Base-by-base conservation (phyloP, 2,888 invertebrate species). In the Macaria liturata region DNA sequence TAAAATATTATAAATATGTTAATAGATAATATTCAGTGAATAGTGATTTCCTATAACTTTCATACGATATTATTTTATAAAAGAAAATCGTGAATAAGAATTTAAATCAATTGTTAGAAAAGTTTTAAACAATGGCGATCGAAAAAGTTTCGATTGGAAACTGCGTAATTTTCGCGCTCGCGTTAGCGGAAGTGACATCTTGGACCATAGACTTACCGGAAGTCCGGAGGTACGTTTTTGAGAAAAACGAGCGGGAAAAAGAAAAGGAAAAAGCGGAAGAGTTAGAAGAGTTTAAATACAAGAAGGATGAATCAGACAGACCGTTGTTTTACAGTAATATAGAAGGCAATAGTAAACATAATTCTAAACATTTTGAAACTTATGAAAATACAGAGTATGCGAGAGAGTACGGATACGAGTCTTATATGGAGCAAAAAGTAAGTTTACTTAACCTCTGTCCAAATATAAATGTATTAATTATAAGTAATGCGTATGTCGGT, bases 201-300 rank as follows among this genome's bases (percentile, higher is more conserved):
- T 90, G 89, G 89, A 88, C 88, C 0, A 77, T 88, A 31, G 87
- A 90, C 67, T 68, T 88, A 58, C 80, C 81, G 44, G 84, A 84
- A 73, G 81, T 83, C 49, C 72, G 86, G 39, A 81, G 77, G 51
- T 78, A 74, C 61, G 74, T 78, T 55, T 82, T 84, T 20, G 76
- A 81, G 46, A 80, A 76, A 62, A 70, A 76, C 49, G 73, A 74
- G 59, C 1, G 59, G 64, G 34, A 69, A 67, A 9, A 54, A 64
- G 54, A 32, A 67, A 9, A 54, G 64, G 54, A 32, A 49, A 9
- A 48, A 9, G 42, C 8, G 34, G 46, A 68, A 50, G 52, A 65
- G 59, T 4, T 44, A 54, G 49, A 44, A 6, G 47, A 51, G 8
- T 46, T 50, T 40, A 50, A 52, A 32, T 68, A 68, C 8, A 52